phyloP scores from a whole-genome alignment of 2,113 vertebrate genomes.

The Hemicordylus capensis region DNA sequence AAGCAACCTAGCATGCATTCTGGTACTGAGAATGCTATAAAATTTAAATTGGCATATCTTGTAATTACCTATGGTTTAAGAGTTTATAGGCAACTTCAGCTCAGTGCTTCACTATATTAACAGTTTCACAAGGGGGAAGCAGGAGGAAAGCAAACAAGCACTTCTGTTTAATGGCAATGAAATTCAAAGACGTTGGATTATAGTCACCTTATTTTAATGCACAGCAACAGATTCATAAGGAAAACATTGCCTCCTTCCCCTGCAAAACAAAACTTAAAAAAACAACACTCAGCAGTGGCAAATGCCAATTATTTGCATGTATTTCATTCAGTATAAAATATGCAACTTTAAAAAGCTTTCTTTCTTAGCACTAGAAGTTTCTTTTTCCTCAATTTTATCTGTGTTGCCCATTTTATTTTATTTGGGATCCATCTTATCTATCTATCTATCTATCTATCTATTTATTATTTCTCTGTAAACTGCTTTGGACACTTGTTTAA shows the following conservation, averaged over 20 bases:
- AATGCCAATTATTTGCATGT: slow-evolving; percentile 40
- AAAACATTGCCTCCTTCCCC: slow-evolving; percentile 26
- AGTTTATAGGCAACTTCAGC: slow-evolving; percentile 75
- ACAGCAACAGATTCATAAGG: slow-evolving; percentile 24
- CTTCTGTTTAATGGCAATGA: slow-evolving; percentile 70
- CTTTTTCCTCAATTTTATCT: slow-evolving; percentile 23
- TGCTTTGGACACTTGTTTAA: no score
- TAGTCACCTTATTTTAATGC: slow-evolving; percentile 52
- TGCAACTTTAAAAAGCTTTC: slow-evolving; percentile 1
- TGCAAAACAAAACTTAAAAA: slow-evolving; percentile 24
- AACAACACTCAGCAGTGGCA: slow-evolving; percentile 36
- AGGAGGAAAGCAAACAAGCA: slow-evolving; percentile 66
- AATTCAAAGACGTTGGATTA: slow-evolving; percentile 52
- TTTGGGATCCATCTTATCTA: no score
- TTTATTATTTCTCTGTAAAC: no score
- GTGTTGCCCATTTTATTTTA: background rate
- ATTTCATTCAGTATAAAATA: slow-evolving; percentile 46
- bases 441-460: no score
- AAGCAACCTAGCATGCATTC: slow-evolving; percentile 53
- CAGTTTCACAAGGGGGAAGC: slow-evolving; percentile 77
- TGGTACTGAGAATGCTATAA: slow-evolving; percentile 71
- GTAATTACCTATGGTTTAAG: slow-evolving; percentile 77
- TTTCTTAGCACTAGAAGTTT: slow-evolving; percentile 15
- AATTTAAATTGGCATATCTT: slow-evolving; percentile 77
- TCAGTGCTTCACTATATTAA: slow-evolving; percentile 66